Percentiles rank a stretch among this genome's conserved stretches.
Conservation (phyloP, 2,888 invertebrate species). For the Cosmopolites sordidus region DNA sequence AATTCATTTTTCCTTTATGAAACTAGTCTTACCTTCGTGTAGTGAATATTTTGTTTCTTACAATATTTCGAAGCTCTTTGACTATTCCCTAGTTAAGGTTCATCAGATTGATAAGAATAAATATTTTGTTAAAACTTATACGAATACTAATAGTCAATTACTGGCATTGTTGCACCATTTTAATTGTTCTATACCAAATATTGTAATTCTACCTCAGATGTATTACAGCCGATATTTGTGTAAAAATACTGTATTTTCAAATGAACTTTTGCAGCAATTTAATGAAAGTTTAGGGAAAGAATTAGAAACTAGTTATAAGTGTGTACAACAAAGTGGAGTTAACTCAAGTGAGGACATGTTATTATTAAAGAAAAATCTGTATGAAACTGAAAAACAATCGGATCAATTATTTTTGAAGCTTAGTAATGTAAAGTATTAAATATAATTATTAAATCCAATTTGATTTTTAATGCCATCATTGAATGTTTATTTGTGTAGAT, state of each 20-base stretch:
- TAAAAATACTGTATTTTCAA: slow-evolving; percentile 6
- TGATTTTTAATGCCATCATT: too few relatives aligned
- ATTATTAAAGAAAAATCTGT: slow-evolving; percentile 29
- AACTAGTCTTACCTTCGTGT: slow-evolving; percentile 26
- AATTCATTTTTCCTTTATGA: slow-evolving; percentile 36
- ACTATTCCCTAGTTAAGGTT: slow-evolving; percentile 32
- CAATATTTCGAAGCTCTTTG: slow-evolving; percentile 31
- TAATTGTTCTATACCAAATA: slow-evolving; percentile 45
- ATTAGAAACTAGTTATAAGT: slow-evolving; percentile 27
- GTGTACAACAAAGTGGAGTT: slow-evolving; percentile 5
- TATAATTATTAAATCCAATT: not conserved
- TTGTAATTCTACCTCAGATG: slow-evolving; percentile 32
- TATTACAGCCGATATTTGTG: slow-evolving; percentile 25
- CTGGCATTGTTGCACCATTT: slow-evolving; percentile 48
- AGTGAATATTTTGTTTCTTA: slow-evolving; percentile 32
- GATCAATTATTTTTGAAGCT: slow-evolving; percentile 31
- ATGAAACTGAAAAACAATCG: slow-evolving; percentile 31
- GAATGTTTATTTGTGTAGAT: too few relatives aligned
- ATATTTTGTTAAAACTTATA: slow-evolving; percentile 15
- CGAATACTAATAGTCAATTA: slow-evolving; percentile 40
- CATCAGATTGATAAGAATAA: slow-evolving; percentile 14
- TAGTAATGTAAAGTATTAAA: slow-evolving; percentile 19
- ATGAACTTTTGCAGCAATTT: slow-evolving; percentile 28
- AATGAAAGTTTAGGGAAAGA: slow-evolving; percentile 29
- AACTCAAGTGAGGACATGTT: slow-evolving; percentile 17